Percentiles rank a stretch among this genome's conserved stretches.
Evolutionary conservation across 2,113 vertebrate species (phyloP).

Genomic region (Natator depressus): DNA sequence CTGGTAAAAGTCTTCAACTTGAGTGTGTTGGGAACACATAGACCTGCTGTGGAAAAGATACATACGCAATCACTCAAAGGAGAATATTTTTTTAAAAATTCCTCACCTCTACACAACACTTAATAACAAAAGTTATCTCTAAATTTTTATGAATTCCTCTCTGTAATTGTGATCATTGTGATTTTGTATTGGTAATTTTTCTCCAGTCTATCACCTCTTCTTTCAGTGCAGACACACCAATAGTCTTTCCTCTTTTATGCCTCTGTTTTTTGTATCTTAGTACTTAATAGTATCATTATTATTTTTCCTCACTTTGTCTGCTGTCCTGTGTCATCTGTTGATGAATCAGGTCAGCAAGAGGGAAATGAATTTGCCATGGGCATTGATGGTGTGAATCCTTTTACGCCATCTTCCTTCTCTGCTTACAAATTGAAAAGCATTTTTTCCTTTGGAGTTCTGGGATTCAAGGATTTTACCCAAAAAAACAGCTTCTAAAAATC

Average conservation of each 20-base stretch:
- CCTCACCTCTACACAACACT: not conserved
- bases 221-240: not conserved
- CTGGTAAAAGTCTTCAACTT: not conserved
- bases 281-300: not conserved
- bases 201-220: not conserved
- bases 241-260: not conserved
- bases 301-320: not conserved
- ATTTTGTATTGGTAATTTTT: not conserved
- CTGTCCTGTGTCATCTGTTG: not conserved
- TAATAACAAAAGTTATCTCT: not conserved
- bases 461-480: not conserved
- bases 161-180: not conserved
- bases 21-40: not conserved
- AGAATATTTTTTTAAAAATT: not conserved
- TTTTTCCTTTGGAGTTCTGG: not conserved
- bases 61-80: not conserved
- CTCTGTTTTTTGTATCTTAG: not conserved
- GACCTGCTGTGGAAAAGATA: not conserved
- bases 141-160: not conserved
- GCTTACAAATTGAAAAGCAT: not conserved
- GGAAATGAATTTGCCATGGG: not conserved
- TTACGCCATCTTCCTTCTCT: not conserved
- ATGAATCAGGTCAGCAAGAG: constrained; percentile 20
- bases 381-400: not conserved
- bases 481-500: not conserved